Percentiles rank a stretch among this genome's conserved stretches.
These are phyloP conservation scores for Polypedilum pembai DNA, from an alignment of 1,140 invertebrate genomes.

Conservation along the genomic window DNA sequence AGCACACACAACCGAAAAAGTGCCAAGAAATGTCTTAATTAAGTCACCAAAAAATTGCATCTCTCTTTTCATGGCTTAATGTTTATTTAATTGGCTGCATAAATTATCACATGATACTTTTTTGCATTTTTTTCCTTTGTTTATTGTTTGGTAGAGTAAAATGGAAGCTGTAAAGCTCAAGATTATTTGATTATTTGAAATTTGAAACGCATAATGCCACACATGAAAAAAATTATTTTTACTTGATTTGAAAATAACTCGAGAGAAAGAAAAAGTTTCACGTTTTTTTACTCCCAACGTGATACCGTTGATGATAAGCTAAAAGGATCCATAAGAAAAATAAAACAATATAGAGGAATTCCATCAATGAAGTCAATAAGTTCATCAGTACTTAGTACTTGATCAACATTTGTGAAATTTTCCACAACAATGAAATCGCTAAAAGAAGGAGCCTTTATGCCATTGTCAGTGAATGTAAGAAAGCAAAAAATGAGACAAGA, in stretches of 20 bases:
- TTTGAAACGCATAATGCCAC: not conserved
- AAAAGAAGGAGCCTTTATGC: too few species aligned
- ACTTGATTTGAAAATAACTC: not conserved
- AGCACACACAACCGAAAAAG: not conserved
- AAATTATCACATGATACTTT: constrained; percentile 1
- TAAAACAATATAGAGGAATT: not conserved
- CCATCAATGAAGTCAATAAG: constrained; percentile 6
- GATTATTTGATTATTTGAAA: not conserved
- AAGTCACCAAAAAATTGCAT: constrained; percentile 28
- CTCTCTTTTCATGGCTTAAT: constrained; percentile 17
- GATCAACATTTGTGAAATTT: constrained; percentile 18
- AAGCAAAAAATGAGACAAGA: too few species aligned
- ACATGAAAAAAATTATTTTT: not conserved
- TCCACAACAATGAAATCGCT: not conserved
- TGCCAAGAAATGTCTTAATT: constrained; percentile 28
- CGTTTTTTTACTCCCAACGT: not conserved
- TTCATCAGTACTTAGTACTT: constrained; percentile 12
- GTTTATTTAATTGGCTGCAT: constrained; percentile 28
- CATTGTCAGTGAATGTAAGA: too few species aligned
- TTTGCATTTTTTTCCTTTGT: not conserved
- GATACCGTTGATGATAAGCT: not conserved
- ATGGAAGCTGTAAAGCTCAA: not conserved
- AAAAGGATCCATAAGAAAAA: not conserved
- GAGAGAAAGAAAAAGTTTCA: not conserved
- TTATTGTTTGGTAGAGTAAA: not conserved